Percentiles rank a stretch among this genome's conserved stretches.
Evolutionary conservation across 2,113 vertebrate species (phyloP).

Genomic region (Sinocyclocheilus anophthalmus): DNA sequence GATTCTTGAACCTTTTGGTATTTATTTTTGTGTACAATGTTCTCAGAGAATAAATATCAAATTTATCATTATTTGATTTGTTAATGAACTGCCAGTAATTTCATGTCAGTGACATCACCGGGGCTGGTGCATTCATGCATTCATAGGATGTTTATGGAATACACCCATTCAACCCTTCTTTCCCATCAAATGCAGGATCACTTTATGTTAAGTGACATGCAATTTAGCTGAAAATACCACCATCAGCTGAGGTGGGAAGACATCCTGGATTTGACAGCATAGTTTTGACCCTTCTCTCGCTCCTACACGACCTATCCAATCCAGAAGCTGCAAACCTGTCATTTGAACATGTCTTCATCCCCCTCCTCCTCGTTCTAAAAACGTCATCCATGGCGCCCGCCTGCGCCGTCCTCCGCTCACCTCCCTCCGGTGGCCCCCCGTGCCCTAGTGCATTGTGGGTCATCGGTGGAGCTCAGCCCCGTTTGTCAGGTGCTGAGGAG

Average conservation of each 20-base stretch:
- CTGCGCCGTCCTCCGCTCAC: slow-evolving; percentile 5
- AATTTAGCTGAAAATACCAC: slow-evolving; percentile 5
- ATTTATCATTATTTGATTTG: not conserved
- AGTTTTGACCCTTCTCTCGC: slow-evolving; percentile 36
- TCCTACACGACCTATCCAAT: slow-evolving; percentile 12
- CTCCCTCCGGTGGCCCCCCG: slow-evolving; percentile 13
- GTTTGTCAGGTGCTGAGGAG: slow-evolving; percentile 85
- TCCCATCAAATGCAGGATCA: not conserved
- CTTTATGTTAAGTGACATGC: slow-evolving; percentile 23
- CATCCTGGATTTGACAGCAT: slow-evolving; percentile 75
- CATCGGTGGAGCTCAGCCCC: slow-evolving; percentile 69
- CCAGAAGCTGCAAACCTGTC: slow-evolving; percentile 45
- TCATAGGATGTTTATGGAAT: not conserved
- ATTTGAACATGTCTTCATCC: slow-evolving; percentile 41
- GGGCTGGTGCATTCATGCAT: not conserved
- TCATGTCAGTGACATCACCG: not conserved
- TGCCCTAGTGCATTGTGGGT: slow-evolving; percentile 53
- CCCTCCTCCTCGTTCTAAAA: not conserved
- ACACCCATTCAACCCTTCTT: not conserved
- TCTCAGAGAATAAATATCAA: not conserved
- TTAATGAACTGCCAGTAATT: not conserved
- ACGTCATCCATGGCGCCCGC: slow-evolving; percentile 26
- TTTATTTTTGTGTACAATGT: not conserved
- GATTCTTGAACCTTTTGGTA: not conserved
- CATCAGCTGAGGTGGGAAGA: slow-evolving; percentile 30